Percentiles rank a stretch among this genome's conserved stretches.
phyloP scores from a whole-genome alignment of 2,113 vertebrate genomes.

The Nesogale talazaci region DNA sequence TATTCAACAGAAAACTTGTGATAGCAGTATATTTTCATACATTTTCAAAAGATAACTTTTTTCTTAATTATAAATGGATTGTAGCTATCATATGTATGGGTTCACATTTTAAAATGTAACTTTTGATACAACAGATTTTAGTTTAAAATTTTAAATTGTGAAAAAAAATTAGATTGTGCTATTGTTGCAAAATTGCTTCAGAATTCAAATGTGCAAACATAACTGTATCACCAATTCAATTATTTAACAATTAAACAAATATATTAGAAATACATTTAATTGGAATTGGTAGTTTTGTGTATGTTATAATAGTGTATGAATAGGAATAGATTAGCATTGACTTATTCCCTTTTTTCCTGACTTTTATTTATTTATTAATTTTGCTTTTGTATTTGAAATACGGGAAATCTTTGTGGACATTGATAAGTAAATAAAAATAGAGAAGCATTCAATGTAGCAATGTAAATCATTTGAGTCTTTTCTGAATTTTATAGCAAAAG shows the following conservation, averaged over 20 bases:
- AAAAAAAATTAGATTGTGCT: too few relatives aligned
- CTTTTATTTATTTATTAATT: too few relatives aligned
- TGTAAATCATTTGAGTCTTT: not conserved
- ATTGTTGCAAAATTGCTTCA: not conserved
- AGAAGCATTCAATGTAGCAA: not conserved
- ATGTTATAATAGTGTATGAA: slow-evolving; percentile 7
- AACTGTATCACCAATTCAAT: not conserved
- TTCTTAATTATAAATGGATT: not conserved
- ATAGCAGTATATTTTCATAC: not conserved
- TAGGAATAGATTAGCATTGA: not conserved
- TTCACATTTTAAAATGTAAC: not conserved
- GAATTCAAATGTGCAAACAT: not conserved
- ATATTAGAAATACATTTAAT: not conserved
- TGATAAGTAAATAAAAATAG: not conserved
- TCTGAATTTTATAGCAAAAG: not conserved
- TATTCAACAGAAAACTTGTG: not conserved
- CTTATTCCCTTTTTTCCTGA: not conserved
- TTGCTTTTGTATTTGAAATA: not conserved
- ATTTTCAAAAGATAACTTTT: not conserved
- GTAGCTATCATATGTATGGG: not conserved
- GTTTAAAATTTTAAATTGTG: not conserved
- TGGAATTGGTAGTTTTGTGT: not conserved
- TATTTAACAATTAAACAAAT: not conserved
- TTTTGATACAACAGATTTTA: not conserved
- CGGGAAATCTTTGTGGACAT: not conserved